Base-by-base conservation (phyloP, 2,797 vertebrate genomes). In the Urophycis tenuis region DNA sequence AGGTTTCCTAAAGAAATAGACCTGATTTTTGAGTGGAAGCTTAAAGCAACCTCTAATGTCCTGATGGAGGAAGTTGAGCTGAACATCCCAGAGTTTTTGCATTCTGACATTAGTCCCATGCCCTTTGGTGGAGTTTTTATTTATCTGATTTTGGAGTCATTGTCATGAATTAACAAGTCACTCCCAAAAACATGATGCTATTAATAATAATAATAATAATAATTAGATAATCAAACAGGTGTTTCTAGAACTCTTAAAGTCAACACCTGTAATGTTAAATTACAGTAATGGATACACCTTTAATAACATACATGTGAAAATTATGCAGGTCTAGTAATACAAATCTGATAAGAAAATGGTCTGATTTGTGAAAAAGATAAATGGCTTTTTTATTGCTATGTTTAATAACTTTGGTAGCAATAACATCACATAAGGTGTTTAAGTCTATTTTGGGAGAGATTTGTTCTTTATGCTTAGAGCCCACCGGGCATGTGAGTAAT, bases 1-100 rank as follows among this genome's bases (percentile, higher is more conserved):
- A 87, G 90, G 90, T 89, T 89, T 77, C 85, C 81, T 83, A 81
- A 90, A 83, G 76, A 83, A 83, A 82, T 79, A 78, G 75, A 67
- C 29, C 67, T 85, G 78, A 75, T 84, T 86, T 84, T 86, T 84
- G 78, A 74, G 34, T 79, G 83, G 79, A 84, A 85, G 78, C 70
- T 12, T 36, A 83, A 79, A 81, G 69, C 72, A 76, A 32, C 10
- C 31, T 39, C 53, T 60, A 2, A 73, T 64, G 31, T 35, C 39
- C 9, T 36, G 30, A 34, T 73, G 69, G 8, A 15, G 34, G 30
- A 25, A 8, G 60, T 75, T 33, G 32, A 34, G 49, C 41, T 3
- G 34, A 29, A 72, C 19, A 29, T 31, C 30, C 10, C 67, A 49
- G 39, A 25, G 34, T 72, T 77, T 76, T 70, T 33, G n/a, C 7